These are phyloP conservation scores for Eupleurogrammus muticus DNA, from an alignment of 2,797 vertebrate species.

Conservation along the genomic window DNA sequence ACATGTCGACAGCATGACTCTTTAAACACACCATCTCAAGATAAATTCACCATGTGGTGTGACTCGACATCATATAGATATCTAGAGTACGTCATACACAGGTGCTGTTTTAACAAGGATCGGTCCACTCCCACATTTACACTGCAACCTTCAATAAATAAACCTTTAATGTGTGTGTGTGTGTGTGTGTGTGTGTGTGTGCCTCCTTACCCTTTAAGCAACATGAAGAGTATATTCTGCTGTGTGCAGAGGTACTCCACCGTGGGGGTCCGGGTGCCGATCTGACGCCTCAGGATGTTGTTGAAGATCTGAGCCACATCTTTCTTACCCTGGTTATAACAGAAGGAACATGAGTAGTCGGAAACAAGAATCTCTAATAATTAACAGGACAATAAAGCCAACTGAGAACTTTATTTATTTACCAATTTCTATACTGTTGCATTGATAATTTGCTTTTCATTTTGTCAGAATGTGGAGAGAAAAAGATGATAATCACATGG, in stretches of 20 bases:
- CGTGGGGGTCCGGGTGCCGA: conserved; percentile 96
- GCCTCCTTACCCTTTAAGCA: conserved; percentile 93
- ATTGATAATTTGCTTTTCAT: background rate
- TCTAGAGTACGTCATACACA: no score
- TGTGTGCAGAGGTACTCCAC: conserved; percentile 99
- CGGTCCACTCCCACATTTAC: no score
- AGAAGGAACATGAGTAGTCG: conserved; percentile 31
- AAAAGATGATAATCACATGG: background rate
- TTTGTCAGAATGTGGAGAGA: background rate
- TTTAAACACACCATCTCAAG: no score
- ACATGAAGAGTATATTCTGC: conserved; percentile 98
- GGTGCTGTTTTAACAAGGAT: no score
- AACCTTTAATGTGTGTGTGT: background rate
- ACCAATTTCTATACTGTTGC: background rate
- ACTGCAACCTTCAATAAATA: no score
- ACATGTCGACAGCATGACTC: no score
- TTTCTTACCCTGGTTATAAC: conserved; percentile 91
- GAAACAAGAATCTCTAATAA: background rate
- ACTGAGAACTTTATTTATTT: background rate
- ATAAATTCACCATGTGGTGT: no score
- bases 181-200: background rate
- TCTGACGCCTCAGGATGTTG: conserved; percentile 97
- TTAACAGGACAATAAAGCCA: background rate
- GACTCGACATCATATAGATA: no score
- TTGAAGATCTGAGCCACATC: conserved; percentile 99